Percentiles rank a stretch among this genome's conserved stretches.
Evolutionary conservation across 2,888 invertebrate species (phyloP).

Genomic region (Hirtodrosophila cameraria): DNA sequence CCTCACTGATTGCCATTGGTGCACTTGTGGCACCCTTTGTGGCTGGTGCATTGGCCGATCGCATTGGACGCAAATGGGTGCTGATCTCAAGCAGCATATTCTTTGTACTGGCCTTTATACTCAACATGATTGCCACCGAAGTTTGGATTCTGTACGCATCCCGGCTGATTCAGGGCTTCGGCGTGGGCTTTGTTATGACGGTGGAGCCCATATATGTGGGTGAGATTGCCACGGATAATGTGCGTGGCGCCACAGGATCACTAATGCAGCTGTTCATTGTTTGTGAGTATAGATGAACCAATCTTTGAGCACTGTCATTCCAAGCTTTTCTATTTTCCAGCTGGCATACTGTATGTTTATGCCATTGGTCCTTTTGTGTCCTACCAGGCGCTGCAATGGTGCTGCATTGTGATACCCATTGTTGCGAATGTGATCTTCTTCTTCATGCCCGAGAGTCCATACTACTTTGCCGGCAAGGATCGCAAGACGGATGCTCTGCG

Average conservation of each 20-base stretch:
- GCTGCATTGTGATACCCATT: slow-evolving; percentile 87
- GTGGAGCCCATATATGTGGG: slow-evolving; percentile 94
- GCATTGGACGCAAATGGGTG: slow-evolving; percentile 89
- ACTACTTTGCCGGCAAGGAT: slow-evolving; percentile 87
- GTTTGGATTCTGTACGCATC: slow-evolving; percentile 86
- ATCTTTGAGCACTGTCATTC: not conserved
- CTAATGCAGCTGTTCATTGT: slow-evolving; percentile 91
- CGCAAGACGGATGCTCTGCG: slow-evolving; percentile 86
- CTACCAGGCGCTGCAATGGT: slow-evolving; percentile 87
- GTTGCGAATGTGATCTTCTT: slow-evolving; percentile 87
- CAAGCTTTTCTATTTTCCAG: slow-evolving; percentile 77
- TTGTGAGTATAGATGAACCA: slow-evolving; percentile 73
- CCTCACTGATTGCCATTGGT: slow-evolving; percentile 89
- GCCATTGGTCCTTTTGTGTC: slow-evolving; percentile 89
- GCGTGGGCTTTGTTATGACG: slow-evolving; percentile 89
- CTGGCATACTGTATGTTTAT: slow-evolving; percentile 89
- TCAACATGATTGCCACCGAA: slow-evolving; percentile 87
- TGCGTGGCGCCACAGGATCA: slow-evolving; percentile 93
- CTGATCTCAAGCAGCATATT: slow-evolving; percentile 88
- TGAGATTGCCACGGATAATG: slow-evolving; percentile 91
- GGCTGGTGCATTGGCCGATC: slow-evolving; percentile 88
- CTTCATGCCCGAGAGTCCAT: slow-evolving; percentile 93
- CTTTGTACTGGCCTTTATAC: slow-evolving; percentile 88
- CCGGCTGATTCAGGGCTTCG: slow-evolving; percentile 86
- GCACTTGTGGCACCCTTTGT: slow-evolving; percentile 89